Evolutionary conservation across 2,888 invertebrate genomes (phyloP).

Genomic region (Cotesia congregata): DNA sequence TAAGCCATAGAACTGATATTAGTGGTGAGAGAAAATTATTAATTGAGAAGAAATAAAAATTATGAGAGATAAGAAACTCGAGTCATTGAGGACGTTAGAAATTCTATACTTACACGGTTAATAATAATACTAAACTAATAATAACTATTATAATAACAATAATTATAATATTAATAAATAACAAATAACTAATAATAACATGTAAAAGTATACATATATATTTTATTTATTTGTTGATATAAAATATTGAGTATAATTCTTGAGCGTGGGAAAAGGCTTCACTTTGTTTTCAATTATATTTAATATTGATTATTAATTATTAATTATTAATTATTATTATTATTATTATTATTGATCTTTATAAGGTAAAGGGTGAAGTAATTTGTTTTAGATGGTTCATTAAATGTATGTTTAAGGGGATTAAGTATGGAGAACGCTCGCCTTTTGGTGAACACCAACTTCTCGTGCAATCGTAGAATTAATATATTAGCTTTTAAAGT

Average conservation of each 20-base stretch:
- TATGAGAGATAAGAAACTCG: constrained; percentile 39
- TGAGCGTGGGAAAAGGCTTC: constrained; percentile 17
- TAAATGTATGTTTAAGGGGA: constrained; percentile 11
- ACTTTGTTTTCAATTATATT: constrained; percentile 27
- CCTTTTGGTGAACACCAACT: constrained; percentile 52
- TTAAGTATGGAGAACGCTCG: constrained; percentile 36
- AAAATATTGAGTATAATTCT: constrained; percentile 24
- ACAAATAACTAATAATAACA: constrained; percentile 32
- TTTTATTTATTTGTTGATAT: constrained; percentile 48
- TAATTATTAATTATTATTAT: constrained; percentile 20
- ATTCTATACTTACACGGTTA: constrained; percentile 45
- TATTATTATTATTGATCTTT: constrained; percentile 3
- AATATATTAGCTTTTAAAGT: constrained; percentile 52
- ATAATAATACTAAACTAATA: constrained; percentile 18
- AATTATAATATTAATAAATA: constrained; percentile 36
- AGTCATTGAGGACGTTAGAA: constrained; percentile 45
- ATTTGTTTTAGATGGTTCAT: neutral
- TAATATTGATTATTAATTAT: neutral
- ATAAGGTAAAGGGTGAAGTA: constrained; percentile 28
- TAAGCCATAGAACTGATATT: constrained; percentile 64
- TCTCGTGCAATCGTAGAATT: constrained; percentile 63
- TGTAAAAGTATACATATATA: constrained; percentile 42
- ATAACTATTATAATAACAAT: constrained; percentile 13
- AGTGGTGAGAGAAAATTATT: constrained; percentile 36
- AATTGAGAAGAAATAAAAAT: constrained; percentile 19